Base-by-base conservation (phyloP, 2,888 invertebrate species). In the Tubulanus polymorphus region DNA sequence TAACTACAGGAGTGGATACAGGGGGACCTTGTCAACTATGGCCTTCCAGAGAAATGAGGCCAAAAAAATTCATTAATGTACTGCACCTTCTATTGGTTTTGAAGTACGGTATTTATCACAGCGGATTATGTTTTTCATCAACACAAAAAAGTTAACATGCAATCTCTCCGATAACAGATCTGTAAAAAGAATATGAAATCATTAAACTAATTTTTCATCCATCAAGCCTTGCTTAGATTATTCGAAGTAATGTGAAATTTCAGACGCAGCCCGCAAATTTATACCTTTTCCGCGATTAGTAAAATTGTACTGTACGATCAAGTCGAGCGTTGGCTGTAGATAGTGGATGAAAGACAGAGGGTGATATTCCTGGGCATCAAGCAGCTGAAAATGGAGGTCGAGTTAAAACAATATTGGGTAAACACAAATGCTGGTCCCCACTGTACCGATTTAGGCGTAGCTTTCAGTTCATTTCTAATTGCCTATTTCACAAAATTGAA, bases 91-190 rank as follows among this genome's bases (percentile, higher is more conserved):
- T 12, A 81, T 72, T 51, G 78, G 80, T 76, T 87, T 87, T 0
- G 85, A 83, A 37, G 80, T 82, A 70, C 85, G 87, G 73, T 89
- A 93, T 68, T 89, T 88, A 30, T 85, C 84, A 74, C 88, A 88
- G 60, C 88, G 81, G 60, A 94, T 81, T 57, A 93, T 88, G 1
- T 86, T 86, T 78, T 93, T 93, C 62, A 94, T 86, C 59, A 95
- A 83, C 79, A 93, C 93, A 65, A 95, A 85, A 71, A 91, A 91
- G 72, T 92, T 91, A 67, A 95, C 91, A 28, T 88, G 87, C 73
- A 94, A 93, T 68, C 88, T 84, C 71, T 91, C 91, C 75, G 92
- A 94, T 53, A 88, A 62, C 81, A 66, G 87, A 81, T 56, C 85
- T 79, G 63, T 18, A 68, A 67, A 51, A 49, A 47, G 55, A 55